Percentiles rank a stretch among this genome's conserved stretches.
Evolutionary conservation across 2,113 vertebrate species (phyloP).

Genomic region (Isichthys henryi): DNA sequence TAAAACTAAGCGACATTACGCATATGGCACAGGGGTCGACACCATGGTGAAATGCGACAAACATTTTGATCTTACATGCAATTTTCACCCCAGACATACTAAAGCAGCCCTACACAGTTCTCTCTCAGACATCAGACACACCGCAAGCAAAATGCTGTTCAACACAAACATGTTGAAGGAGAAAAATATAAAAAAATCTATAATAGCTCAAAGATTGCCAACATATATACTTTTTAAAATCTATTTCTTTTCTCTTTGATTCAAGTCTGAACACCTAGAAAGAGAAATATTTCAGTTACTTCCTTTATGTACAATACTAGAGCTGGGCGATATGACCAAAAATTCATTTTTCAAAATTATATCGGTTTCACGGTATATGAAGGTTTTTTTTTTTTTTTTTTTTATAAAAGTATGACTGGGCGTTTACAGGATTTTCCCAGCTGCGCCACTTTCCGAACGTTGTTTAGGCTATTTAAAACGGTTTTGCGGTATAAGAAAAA

Average conservation of each 20-base stretch:
- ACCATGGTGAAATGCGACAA: not conserved
- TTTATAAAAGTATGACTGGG: no score
- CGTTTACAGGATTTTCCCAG: no score
- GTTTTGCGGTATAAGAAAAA: no score
- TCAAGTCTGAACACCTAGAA: not conserved
- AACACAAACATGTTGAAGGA: not conserved
- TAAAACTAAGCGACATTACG: not conserved
- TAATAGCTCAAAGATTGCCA: not conserved
- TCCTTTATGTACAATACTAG: not conserved
- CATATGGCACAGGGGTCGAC: not conserved
- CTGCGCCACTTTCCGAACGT: no score
- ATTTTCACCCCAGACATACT: not conserved
- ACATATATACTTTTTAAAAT: not conserved
- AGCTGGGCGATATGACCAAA: no score
- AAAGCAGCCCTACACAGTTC: not conserved
- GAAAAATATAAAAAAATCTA: not conserved
- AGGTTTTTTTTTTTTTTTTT: no score
- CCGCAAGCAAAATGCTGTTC: not conserved
- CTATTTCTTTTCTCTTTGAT: not conserved
- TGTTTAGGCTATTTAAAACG: no score
- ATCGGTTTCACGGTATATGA: no score
- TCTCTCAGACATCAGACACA: not conserved
- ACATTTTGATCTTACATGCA: not conserved
- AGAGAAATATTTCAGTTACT: not conserved
- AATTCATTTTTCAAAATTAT: no score